Conservation (phyloP, 2,113 vertebrate species). For the Epinephelus moara region DNA sequence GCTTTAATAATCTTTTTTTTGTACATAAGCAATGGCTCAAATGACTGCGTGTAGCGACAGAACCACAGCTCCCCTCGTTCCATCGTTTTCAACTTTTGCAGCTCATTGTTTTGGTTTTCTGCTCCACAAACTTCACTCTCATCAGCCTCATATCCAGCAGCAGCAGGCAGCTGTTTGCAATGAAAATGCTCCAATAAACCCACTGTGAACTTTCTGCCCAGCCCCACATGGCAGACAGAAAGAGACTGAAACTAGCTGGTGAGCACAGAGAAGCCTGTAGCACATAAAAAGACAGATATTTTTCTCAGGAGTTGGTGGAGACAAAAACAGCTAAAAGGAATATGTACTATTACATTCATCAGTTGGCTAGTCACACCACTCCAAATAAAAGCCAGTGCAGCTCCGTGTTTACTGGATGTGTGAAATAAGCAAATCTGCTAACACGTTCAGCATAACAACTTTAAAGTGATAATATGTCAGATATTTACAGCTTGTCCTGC, state of each 20-base stretch:
- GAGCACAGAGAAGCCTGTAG: not conserved
- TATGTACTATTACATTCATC: too few species aligned
- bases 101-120: not conserved
- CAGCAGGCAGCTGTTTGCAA: not conserved
- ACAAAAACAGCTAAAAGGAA: not conserved
- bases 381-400: not conserved
- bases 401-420: not conserved
- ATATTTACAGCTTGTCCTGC: not conserved
- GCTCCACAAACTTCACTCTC: not conserved
- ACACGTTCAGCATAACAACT: not conserved
- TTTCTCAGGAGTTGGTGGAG: not conserved
- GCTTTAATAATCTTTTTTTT: not conserved
- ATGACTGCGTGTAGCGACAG: not conserved
- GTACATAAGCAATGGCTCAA: not conserved
- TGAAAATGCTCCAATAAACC: not conserved
- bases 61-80: not conserved
- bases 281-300: not conserved
- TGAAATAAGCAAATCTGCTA: not conserved
- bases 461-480: not conserved
- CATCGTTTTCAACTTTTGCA: not conserved
- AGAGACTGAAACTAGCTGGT: not conserved
- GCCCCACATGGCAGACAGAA: not conserved
- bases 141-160: not conserved
- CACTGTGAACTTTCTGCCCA: too few species aligned
- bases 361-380: not conserved